phyloP scores from a whole-genome alignment of 2,113 vertebrate genomes.

The Neolamprologus brichardi region DNA sequence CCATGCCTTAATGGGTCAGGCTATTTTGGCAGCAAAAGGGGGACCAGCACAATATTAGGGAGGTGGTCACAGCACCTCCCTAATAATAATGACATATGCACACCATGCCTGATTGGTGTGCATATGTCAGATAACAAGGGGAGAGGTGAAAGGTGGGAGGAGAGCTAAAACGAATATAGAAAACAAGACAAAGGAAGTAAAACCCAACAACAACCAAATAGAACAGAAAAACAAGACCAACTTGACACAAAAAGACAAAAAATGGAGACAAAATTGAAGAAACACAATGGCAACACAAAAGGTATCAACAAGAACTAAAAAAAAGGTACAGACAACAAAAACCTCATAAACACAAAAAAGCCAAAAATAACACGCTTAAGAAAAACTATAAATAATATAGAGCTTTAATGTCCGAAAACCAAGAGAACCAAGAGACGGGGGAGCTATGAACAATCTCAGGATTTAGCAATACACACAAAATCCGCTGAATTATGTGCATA shows the following conservation, averaged over 20 bases:
- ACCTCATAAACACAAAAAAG: neutral
- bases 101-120: neutral
- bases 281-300: neutral
- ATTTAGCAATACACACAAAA: neutral
- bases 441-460: neutral
- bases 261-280: neutral
- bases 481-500: accelerated
- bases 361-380: neutral
- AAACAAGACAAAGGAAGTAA: neutral
- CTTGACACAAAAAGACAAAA: neutral
- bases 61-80: neutral
- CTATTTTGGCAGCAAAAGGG: neutral
- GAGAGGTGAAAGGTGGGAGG: neutral
- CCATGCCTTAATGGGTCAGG: neutral
- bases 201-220: neutral
- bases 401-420: neutral
- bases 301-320: neutral
- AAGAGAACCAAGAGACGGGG: neutral
- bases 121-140: neutral
- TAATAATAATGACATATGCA: too few species aligned
- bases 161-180: neutral
- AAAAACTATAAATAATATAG: neutral
- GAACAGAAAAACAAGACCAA: neutral
- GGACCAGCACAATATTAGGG: neutral
- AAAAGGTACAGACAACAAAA: neutral